A percentile compares a stretch with the other conserved stretches of the same genome.
Conservation (phyloP, 2,113 vertebrate genomes). For the Megaptera novaeangliae region DNA sequence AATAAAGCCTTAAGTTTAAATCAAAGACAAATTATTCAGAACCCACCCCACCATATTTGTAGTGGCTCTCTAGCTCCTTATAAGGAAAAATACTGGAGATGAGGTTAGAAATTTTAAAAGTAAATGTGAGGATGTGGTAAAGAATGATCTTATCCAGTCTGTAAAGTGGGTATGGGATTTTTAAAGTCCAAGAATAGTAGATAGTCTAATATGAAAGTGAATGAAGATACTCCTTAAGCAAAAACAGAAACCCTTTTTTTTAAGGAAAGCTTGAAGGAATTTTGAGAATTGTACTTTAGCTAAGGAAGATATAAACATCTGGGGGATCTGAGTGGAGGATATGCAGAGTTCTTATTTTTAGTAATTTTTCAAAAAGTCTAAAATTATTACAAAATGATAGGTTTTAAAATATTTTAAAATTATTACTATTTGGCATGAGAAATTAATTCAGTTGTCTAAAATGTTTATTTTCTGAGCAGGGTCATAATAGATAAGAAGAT, state of each 20-base stretch:
- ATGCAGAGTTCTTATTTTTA: not conserved
- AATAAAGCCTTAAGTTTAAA: constrained; percentile 20
- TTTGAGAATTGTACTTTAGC: not conserved
- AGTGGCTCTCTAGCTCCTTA: not conserved
- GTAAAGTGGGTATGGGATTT: not conserved
- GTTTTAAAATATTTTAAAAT: not conserved
- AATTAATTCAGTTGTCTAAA: not conserved
- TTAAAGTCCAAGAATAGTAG: not conserved
- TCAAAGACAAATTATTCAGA: not conserved
- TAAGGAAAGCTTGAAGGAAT: not conserved
- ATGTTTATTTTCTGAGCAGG: not conserved
- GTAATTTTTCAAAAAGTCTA: not conserved
- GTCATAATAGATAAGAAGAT: not conserved
- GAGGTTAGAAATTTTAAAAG: not conserved
- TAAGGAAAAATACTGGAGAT: not conserved
- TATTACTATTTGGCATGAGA: not conserved
- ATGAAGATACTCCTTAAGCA: not conserved
- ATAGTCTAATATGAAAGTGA: not conserved
- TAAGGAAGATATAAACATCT: not conserved
- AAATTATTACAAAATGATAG: constrained; percentile 38
- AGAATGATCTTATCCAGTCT: not conserved
- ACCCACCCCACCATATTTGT: not conserved
- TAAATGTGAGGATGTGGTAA: not conserved
- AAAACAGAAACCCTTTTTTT: not conserved
- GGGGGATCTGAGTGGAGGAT: not conserved